These are phyloP conservation scores for Ornithoptera alexandrae DNA, from an alignment of 2,888 invertebrate genomes.

Conservation along the genomic window DNA sequence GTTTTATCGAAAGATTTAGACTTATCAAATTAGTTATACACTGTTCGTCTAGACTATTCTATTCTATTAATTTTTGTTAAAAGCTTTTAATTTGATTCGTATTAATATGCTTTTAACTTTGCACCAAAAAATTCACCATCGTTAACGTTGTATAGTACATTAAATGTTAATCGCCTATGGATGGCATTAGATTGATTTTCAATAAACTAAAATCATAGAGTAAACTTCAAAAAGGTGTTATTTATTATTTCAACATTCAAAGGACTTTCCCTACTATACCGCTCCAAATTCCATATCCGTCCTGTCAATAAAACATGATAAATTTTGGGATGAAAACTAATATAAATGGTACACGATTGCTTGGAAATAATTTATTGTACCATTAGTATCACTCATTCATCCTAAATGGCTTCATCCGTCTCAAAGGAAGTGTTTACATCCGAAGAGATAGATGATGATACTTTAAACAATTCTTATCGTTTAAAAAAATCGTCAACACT, in stretches of 20 bases:
- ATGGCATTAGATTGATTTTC: neutral
- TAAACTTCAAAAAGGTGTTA: too few relatives aligned
- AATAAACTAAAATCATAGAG: neutral
- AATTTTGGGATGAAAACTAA: slow-evolving; percentile 25
- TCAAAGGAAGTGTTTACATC: slow-evolving; percentile 9
- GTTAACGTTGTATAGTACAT: neutral
- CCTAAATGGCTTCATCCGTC: slow-evolving; percentile 25
- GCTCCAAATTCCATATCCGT: slow-evolving; percentile 18
- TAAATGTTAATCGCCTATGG: neutral
- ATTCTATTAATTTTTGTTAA: too few relatives aligned
- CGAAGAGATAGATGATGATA: neutral
- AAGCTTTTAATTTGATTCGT: too few relatives aligned
- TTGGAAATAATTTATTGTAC: slow-evolving; percentile 20
- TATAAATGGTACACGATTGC: slow-evolving; percentile 19
- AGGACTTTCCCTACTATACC: neutral
- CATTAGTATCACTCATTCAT: slow-evolving; percentile 26
- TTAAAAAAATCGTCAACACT: neutral
- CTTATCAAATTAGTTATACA: neutral
- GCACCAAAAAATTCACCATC: fast-evolving
- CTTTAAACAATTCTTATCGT: neutral
- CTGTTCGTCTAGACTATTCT: neutral
- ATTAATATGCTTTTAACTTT: neutral
- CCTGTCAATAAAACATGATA: slow-evolving; percentile 20
- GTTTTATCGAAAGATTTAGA: neutral
- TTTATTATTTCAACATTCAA: neutral